These are phyloP conservation scores for Drosophila erecta DNA, from an alignment of 1,140 invertebrate genomes.

Conservation along the genomic window DNA sequence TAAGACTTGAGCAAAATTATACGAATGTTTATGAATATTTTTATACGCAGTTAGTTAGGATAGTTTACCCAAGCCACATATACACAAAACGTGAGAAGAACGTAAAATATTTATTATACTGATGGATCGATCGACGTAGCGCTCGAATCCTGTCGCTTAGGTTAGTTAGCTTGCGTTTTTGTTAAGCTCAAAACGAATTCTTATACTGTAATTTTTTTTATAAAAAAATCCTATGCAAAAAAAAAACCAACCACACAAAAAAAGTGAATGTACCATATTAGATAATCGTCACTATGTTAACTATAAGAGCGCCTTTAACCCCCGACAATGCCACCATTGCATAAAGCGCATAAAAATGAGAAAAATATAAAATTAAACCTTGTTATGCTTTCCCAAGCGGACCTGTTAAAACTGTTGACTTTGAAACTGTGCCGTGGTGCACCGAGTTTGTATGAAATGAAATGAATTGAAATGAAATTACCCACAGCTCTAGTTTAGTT, in stretches of 20 bases:
- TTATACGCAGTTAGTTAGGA: constrained; percentile 64
- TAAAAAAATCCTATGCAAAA: constrained; percentile 62
- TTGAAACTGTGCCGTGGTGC: constrained; percentile 50
- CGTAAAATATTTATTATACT: constrained; percentile 59
- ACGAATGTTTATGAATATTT: constrained; percentile 79
- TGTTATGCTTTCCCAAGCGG: constrained; percentile 59
- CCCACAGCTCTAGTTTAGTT: constrained; percentile 56
- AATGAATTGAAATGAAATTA: constrained; percentile 36
- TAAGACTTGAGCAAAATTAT: constrained; percentile 81
- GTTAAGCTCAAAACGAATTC: constrained; percentile 78
- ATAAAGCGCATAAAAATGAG: constrained; percentile 20
- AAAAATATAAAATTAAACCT: constrained; percentile 36
- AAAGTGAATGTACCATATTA: constrained; percentile 79
- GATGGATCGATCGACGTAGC: constrained; percentile 52
- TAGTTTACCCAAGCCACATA: constrained; percentile 46
- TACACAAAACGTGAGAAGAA: constrained; percentile 32
- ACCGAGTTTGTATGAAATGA: constrained; percentile 45
- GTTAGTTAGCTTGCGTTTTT: constrained; percentile 83
- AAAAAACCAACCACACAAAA: constrained; percentile 46
- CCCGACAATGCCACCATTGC: constrained; percentile 33
- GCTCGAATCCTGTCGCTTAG: constrained; percentile 61
- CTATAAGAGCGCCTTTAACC: constrained; percentile 41
- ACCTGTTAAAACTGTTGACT: constrained; percentile 70
- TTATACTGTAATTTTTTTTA: constrained; percentile 70
- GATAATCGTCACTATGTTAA: constrained; percentile 56